A percentile compares a stretch with the other conserved stretches of the same genome.
These are phyloP conservation scores for Paratilapia polleni DNA, from an alignment of 2,113 vertebrate genomes.

Conservation along the genomic window DNA sequence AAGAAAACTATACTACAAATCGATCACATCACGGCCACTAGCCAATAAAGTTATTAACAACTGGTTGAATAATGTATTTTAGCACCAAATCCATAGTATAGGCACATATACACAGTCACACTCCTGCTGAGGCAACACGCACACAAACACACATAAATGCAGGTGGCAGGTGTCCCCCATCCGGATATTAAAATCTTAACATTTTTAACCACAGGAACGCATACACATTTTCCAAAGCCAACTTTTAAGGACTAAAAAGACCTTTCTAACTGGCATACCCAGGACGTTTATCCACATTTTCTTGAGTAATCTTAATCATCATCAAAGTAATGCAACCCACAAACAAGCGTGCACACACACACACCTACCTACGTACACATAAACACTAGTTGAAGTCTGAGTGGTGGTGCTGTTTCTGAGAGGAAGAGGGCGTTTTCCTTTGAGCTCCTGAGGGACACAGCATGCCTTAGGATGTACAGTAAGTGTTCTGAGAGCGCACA, in stretches of 20 bases:
- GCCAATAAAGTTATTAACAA: neutral
- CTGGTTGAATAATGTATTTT: neutral
- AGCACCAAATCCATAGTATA: neutral
- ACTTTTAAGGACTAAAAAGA: neutral
- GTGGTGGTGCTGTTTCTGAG: conserved; percentile 35
- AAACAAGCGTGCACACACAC: neutral
- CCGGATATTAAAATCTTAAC: neutral
- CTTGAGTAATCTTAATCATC: conserved; percentile 3
- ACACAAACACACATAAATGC: neutral
- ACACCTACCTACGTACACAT: neutral
- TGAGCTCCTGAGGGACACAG: conserved; percentile 64
- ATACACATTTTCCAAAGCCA: neutral
- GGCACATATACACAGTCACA: neutral
- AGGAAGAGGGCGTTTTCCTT: conserved; percentile 75
- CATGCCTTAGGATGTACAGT: conserved; percentile 75
- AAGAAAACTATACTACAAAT: neutral
- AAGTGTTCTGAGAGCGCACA: conserved; percentile 50
- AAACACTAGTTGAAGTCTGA: conserved; percentile 15
- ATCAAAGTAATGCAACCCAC: conserved; percentile 3
- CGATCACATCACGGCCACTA: neutral
- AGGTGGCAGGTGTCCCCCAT: neutral
- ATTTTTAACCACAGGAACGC: neutral
- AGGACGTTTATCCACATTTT: conserved; percentile 35
- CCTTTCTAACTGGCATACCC: neutral
- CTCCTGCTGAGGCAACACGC: neutral